Evolutionary conservation across 2,888 invertebrate genomes (phyloP).

Genomic region (Heliconius cydno): DNA sequence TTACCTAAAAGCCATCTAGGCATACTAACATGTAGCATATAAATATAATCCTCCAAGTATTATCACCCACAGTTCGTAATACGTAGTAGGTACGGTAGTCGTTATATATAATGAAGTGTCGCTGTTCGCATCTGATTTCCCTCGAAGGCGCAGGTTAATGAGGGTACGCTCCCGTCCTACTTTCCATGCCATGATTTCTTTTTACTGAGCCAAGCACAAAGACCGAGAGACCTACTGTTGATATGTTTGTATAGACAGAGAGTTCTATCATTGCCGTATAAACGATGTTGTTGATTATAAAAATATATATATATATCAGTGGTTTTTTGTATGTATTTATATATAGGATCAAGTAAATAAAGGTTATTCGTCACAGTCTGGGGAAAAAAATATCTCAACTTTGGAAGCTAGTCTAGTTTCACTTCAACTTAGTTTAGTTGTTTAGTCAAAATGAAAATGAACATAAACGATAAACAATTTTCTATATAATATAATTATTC

Average conservation of each 20-base stretch:
- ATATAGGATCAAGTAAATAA: too few relatives aligned
- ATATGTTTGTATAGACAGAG: not conserved
- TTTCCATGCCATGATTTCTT: slow-evolving; percentile 35
- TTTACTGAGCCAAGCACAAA: not conserved
- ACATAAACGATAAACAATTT: not conserved
- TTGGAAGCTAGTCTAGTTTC: not conserved
- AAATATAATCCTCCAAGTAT: not conserved
- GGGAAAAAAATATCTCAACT: too few relatives aligned
- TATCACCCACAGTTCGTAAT: not conserved
- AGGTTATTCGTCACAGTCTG: too few relatives aligned
- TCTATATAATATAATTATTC: not conserved
- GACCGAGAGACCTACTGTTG: not conserved
- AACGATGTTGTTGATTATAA: too few relatives aligned
- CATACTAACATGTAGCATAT: not conserved
- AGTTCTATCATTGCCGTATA: too few relatives aligned
- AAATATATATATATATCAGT: too few relatives aligned
- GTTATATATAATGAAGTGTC: slow-evolving; percentile 33
- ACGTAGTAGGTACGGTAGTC: not conserved
- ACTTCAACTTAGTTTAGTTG: not conserved
- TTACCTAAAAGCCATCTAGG: not conserved
- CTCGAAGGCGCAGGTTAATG: slow-evolving; percentile 38
- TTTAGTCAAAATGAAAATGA: not conserved
- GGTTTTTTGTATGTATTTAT: too few relatives aligned
- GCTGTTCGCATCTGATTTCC: slow-evolving; percentile 32
- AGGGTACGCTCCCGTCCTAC: slow-evolving; percentile 31